Percentiles rank a stretch among this genome's conserved stretches.
Conservation (phyloP, 1,140 invertebrate genomes). For the Lepidostoma basale region DNA sequence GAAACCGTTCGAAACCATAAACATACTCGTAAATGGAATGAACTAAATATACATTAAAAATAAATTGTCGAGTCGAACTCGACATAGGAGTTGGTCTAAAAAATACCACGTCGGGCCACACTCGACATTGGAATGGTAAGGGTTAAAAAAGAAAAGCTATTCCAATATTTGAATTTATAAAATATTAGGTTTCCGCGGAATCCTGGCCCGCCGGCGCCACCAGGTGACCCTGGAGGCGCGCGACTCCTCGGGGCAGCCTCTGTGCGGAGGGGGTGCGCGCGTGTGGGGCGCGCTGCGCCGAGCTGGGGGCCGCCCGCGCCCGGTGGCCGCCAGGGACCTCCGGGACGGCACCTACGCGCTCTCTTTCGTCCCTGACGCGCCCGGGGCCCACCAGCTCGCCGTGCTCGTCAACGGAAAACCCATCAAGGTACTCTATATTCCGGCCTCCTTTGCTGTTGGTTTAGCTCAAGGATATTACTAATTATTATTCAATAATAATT, state of each 20-base stretch:
- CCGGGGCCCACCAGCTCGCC: conserved; percentile 65
- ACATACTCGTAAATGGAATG: not conserved
- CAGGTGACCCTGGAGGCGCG: conserved; percentile 53
- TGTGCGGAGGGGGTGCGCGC: conserved; percentile 55
- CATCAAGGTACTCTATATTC: conserved; percentile 59
- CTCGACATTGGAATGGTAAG: too few relatives aligned
- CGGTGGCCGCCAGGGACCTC: conserved; percentile 63
- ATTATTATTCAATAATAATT: too few relatives aligned
- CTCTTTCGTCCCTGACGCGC: conserved; percentile 62
- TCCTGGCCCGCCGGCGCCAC: conserved; percentile 58
- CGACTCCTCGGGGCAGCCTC: conserved; percentile 51
- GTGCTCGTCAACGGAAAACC: conserved; percentile 67
- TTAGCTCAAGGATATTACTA: too few relatives aligned
- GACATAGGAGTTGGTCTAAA: too few relatives aligned
- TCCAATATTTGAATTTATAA: conserved; percentile 32
- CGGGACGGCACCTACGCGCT: conserved; percentile 68
- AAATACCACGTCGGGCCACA: too few relatives aligned
- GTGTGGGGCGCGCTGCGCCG: conserved; percentile 49
- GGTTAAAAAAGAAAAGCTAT: conserved; percentile 1
- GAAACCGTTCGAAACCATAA: too few relatives aligned
- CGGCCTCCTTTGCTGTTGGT: too few relatives aligned
- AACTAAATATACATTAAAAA: not conserved
- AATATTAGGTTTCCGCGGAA: conserved; percentile 61
- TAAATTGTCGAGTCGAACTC: too few relatives aligned
- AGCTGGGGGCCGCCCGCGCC: conserved; percentile 57